Evolutionary conservation across 2,797 vertebrate genomes (phyloP).

Genomic region (Lophotriccus pileatus): DNA sequence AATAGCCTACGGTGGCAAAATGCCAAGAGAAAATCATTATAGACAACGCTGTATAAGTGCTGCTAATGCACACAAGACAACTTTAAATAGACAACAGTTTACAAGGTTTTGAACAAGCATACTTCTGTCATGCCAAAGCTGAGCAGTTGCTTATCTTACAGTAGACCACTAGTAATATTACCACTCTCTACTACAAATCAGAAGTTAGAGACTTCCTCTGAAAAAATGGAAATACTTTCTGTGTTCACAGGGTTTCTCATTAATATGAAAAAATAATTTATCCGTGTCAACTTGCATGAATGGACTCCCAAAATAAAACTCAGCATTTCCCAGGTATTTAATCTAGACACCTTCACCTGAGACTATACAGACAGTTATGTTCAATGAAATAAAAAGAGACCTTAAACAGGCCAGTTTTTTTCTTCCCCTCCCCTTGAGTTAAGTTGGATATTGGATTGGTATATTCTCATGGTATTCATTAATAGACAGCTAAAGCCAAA

Average conservation of each 20-base stretch:
- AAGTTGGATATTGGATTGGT: neutral
- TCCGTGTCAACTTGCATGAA: neutral
- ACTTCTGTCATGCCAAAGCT: neutral
- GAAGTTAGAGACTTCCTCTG: neutral
- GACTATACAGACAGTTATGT: neutral
- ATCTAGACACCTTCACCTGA: neutral
- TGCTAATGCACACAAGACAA: neutral
- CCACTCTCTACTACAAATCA: neutral
- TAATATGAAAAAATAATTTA: neutral
- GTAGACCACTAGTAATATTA: neutral
- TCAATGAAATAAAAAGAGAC: neutral
- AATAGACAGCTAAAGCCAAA: neutral
- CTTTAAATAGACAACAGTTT: neutral
- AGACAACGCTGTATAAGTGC: neutral
- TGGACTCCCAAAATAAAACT: neutral
- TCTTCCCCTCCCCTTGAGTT: neutral
- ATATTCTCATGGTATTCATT: neutral
- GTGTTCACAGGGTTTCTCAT: neutral
- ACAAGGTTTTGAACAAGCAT: neutral
- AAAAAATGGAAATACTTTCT: neutral
- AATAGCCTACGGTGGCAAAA: neutral
- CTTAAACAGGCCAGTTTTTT: neutral
- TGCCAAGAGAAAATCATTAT: neutral
- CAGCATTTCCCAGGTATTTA: neutral
- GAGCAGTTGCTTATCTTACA: neutral